Base-by-base conservation (phyloP, 2,888 invertebrate species). In the Xestia rhomboidea region DNA sequence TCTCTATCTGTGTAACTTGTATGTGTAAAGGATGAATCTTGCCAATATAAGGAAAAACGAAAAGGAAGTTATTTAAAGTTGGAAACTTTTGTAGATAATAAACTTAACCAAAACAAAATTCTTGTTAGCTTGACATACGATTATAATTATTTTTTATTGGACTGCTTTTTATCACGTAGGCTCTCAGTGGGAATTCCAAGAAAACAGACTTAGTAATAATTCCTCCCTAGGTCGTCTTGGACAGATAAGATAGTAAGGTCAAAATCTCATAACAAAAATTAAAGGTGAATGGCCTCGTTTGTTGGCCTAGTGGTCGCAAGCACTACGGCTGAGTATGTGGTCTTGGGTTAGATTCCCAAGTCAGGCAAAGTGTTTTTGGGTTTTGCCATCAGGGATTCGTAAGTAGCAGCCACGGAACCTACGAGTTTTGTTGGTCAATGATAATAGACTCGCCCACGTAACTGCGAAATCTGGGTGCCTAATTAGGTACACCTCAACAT, bases 151-250 rank as follows among this genome's bases (percentile, higher is more conserved):
- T 63, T 54, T 72, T 64, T 5, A 41, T 49, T 8, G 18, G n/a
- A 30, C 30, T 24, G 18, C 10, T 76, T 76, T 57, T 76, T 18
- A 24, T 81, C 51, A 68, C 51, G 38, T 67, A 62, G 7, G 21
- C 44, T 34, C 66, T 38, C 34, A 24, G 49, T 41, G 72, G 44
- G 41, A 57, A 67, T 83, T 54, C 77, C 66, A 27, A 69, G 54
- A 76, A 68, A 30, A 46, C 15, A 30, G 24, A 38, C 46, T 46
- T 62, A 10, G 30, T 34, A 51, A 69, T 69, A 60, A 66, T 74
- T 83, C 73, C 68, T 57, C 30, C 24, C 34, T 3, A 27, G 49
- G 54, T 41, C 41, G n/a, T 66, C 69, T 57, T 49, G 7, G 21
- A 30, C 44, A 71, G 41, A 44, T 49, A 24, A 71, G 41, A 44